Base-by-base conservation (phyloP, 1,140 invertebrate species). In the Zaprionus tsacasi region DNA sequence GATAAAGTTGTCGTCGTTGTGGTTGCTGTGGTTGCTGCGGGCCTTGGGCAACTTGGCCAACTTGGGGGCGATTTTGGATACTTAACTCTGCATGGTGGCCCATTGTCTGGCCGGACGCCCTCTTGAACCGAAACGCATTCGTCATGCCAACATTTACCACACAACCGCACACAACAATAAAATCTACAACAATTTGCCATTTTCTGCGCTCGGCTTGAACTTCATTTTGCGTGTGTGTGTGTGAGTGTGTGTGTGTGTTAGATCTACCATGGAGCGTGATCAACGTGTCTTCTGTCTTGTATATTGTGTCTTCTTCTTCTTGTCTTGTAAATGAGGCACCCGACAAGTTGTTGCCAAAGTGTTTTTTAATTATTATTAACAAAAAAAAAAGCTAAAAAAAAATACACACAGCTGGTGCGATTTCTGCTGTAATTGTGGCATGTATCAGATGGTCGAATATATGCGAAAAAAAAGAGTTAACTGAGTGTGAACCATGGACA, bases 291-390 rank as follows among this genome's bases (percentile, higher is more conserved):
- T 15, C 35, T 25, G 15, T 52, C 17, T 21, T 52, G 21, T 11
- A 2, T 40, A 21, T 40, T 59, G 21, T 11, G 5, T 40, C 36
- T 40, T 59, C 36, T 13, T 13, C 17, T 40, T 40, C 12, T 38
- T 36, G 55, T 64, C 70, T 45, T 65, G 68, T 69, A 76, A 71
- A 64, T 60, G 35, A 75, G 54, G 43, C 68, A 17, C 36, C 63
- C 57, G 70, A 66, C 81, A 85, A 81, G 79, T 78, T 71, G 72
- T 76, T 82, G 50, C 71, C 82, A 82, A 88, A 86, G 83, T 86
- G 83, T 70, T 88, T 87, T 88, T 87, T 88, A 88, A 87, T 80
- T 82, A 85, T 82, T 81, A 71, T 82, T 78, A 72, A 59, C 63
- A 73, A 61, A 38, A 69, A 21, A 63, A 61, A 35, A 21, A 63